Percentiles rank a stretch among this genome's conserved stretches.
Conservation (phyloP, 1,140 invertebrate species). For the Drosophila biarmipes region DNA sequence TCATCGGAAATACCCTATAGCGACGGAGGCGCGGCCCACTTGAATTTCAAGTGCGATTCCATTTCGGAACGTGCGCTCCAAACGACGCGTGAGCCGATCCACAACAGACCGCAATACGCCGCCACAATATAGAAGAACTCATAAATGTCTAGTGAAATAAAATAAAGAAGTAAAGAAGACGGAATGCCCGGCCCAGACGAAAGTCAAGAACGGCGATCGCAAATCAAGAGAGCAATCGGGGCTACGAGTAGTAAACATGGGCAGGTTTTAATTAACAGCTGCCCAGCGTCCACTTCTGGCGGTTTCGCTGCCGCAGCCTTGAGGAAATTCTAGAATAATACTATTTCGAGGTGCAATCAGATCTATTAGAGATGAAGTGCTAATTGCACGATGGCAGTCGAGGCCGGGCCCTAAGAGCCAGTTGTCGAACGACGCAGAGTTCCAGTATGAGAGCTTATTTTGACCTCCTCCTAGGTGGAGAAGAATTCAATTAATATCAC, state of each 20-base stretch:
- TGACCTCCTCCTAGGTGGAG: background rate
- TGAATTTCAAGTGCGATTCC: slow-evolving; percentile 69
- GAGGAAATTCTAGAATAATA: slow-evolving; percentile 35
- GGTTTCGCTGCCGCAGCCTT: slow-evolving; percentile 41
- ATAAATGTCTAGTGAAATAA: slow-evolving; percentile 34
- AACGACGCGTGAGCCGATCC: slow-evolving; percentile 73
- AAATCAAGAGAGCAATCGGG: slow-evolving; percentile 55
- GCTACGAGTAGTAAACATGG: slow-evolving; percentile 37
- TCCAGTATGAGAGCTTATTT: slow-evolving; percentile 26
- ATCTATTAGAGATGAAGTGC: slow-evolving; percentile 48
- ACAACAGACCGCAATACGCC: slow-evolving; percentile 47
- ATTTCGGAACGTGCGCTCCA: slow-evolving; percentile 62
- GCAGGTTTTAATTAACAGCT: slow-evolving; percentile 68
- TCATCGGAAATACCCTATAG: slow-evolving; percentile 11
- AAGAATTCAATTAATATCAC: slow-evolving; percentile 14
- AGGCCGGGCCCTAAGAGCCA: slow-evolving; percentile 35
- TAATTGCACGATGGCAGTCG: slow-evolving; percentile 55
- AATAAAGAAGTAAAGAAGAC: slow-evolving; percentile 29
- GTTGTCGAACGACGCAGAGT: background rate
- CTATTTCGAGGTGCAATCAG: slow-evolving; percentile 19
- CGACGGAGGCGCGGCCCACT: slow-evolving; percentile 53
- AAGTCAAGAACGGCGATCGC: slow-evolving; percentile 30
- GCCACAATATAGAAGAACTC: slow-evolving; percentile 26
- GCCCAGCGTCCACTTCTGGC: slow-evolving; percentile 22
- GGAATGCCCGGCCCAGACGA: slow-evolving; percentile 24